These are phyloP conservation scores for Phalanger gymnotis DNA, from an alignment of 2,797 vertebrate species.

Conservation along the genomic window DNA sequence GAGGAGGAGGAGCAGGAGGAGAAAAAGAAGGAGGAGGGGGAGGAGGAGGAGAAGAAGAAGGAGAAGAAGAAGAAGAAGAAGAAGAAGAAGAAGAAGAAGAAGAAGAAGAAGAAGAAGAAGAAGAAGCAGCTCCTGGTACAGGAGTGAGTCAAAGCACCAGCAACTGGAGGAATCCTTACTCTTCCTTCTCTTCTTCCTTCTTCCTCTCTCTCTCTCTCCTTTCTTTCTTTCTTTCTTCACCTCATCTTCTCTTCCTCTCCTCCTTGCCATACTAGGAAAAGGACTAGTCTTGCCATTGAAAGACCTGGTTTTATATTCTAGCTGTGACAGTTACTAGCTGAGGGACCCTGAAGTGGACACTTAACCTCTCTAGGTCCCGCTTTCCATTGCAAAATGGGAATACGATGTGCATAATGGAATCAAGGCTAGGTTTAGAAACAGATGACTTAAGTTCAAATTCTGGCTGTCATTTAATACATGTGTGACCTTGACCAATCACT, in stretches of 20 bases:
- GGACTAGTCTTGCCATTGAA: background rate
- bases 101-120: too few relatives aligned
- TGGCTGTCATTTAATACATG: background rate
- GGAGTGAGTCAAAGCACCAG: too few relatives aligned
- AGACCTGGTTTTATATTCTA: background rate
- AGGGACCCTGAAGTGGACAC: background rate
- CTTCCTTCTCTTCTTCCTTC: too few relatives aligned
- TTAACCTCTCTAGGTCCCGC: background rate
- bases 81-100: too few relatives aligned
- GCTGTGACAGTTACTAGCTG: background rate
- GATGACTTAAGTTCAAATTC: background rate
- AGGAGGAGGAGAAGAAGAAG: too few relatives aligned
- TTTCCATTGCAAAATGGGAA: constrained; percentile 10
- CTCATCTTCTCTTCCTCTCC: fast-evolving
- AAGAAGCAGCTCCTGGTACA: too few relatives aligned
- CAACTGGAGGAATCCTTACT: too few relatives aligned
- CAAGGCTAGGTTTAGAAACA: background rate
- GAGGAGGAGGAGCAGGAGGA: too few relatives aligned
- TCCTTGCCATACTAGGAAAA: constrained; percentile 7
- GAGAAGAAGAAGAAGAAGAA: too few relatives aligned
- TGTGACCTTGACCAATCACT: background rate
- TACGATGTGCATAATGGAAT: background rate
- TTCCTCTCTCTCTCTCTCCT: too few relatives aligned
- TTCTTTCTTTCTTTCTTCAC: background rate
- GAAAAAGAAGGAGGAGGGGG: too few relatives aligned